Conservation (phyloP, 2,797 vertebrate genomes). For the Cichlasoma orientale region DNA sequence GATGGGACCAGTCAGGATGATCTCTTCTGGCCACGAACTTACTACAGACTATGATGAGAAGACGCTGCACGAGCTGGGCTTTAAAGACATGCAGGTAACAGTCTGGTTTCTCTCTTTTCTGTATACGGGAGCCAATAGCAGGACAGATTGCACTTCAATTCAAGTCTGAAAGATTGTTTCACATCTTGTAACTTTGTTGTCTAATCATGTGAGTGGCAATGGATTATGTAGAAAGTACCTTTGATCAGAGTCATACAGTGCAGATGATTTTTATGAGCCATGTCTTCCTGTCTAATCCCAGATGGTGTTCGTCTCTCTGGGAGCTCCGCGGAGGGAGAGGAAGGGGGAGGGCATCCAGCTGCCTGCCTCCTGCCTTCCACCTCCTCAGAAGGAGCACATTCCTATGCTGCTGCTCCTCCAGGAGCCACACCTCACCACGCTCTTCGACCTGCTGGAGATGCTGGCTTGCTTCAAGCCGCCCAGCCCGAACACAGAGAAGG, state of each 20-base stretch:
- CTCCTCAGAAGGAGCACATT: constrained; percentile 98
- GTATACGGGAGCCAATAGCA: neutral
- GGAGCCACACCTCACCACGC: constrained; percentile 97
- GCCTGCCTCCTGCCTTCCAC: constrained; percentile 95
- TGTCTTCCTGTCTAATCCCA: constrained; percentile 48
- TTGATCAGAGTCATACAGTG: neutral
- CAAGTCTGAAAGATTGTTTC: neutral
- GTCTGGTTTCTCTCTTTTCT: neutral
- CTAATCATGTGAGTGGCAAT: no score
- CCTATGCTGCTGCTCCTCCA: constrained; percentile 97
- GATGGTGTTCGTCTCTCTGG: constrained; percentile 99
- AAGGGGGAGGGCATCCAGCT: constrained; percentile 97
- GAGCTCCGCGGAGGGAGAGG: constrained; percentile 93
- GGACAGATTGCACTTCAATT: neutral
- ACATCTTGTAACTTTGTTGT: neutral
- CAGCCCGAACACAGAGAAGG: constrained; percentile 80
- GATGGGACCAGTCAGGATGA: constrained; percentile 99
- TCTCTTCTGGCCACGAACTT: constrained; percentile 97
- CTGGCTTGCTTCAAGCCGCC: constrained; percentile 97
- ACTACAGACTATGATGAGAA: constrained; percentile 99
- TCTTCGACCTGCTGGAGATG: constrained; percentile 98
- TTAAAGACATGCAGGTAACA: constrained; percentile 98
- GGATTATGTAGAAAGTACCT: no score
- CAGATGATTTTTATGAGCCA: neutral
- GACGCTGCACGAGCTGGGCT: constrained; percentile 95